Base-by-base conservation (phyloP, 2,888 invertebrate species). In the Polyommatus icarus region DNA sequence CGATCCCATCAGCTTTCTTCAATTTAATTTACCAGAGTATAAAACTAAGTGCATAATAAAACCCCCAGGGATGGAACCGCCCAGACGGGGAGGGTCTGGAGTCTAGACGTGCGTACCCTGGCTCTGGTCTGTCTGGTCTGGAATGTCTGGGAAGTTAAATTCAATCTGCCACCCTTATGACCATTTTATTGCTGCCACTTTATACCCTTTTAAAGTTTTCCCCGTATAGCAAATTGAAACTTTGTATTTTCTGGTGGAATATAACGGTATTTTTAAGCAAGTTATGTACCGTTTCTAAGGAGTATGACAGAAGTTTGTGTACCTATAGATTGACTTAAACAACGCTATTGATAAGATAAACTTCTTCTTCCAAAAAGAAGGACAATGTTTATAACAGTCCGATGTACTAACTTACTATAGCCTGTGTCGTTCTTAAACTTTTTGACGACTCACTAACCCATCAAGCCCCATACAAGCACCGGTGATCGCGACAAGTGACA, bases 21-120 rank as follows among this genome's bases (percentile, higher is more conserved):
- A 67, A 67, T 29, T 67, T 32, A 32, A 67, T 67, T 67, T 67
- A 29, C 15, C 67, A 29, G 67, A n/a, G 67, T 67, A 67, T 67
- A 67, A 15, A 32, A 5, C 61, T 67, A 32, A 67, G 67, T 32
- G 67, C 67, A 67, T 67, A 29, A 67, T 67, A 67, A 67, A 67
- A 67, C 67, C 67, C 29, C 67, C 6, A 67, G 67, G 29, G 32
- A 67, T 67, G 67, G 12, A 67, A 6, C 24, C 67, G 15, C 67
- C 67, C 67, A 15, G 54, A 54, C 54, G 1, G 18, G 54, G 54
- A 2, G 54, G 46, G 67, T 67, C 61, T 61, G 61, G 12, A 29
- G 67, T 67, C 67, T 67, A 67, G 67, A 67, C 67, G 67, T 67
- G 67, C 67, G 67, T 67, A 67, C 29, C 67, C 67, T 67, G 67